Percentiles rank a stretch among this genome's conserved stretches.
phyloP scores from a whole-genome alignment of 2,113 vertebrate genomes.

The Myrmecophaga tridactyla region DNA sequence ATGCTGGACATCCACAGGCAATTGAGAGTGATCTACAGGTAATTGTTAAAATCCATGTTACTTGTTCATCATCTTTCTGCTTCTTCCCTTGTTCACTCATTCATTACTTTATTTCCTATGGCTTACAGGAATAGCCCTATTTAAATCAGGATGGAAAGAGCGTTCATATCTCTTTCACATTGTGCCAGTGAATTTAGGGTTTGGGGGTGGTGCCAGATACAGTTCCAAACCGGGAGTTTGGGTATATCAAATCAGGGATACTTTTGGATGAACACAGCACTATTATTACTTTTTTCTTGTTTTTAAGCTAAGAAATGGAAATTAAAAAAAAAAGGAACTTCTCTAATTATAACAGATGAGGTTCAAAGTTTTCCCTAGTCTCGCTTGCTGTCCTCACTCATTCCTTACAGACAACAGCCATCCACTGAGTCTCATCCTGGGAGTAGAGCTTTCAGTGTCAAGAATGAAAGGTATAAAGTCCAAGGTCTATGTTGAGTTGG shows the following conservation, averaged over 20 bases:
- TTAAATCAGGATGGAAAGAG: not conserved
- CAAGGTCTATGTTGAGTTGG: not conserved
- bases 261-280: not conserved
- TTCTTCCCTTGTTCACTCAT: not conserved
- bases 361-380: not conserved
- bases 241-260: not conserved
- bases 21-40: conserved; percentile 79
- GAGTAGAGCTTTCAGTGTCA: not conserved
- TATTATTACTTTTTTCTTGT: not conserved
- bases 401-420: not conserved
- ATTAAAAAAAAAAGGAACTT: not conserved
- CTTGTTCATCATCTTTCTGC: not conserved
- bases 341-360: not conserved
- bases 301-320: not conserved
- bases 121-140: not conserved
- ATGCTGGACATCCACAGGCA: conserved; percentile 44
- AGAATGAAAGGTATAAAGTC: not conserved
- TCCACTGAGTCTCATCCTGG: not conserved
- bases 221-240: not conserved
- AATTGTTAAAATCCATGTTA: not conserved
- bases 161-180: not conserved
- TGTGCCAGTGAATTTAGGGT: not conserved
- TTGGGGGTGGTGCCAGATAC: not conserved
- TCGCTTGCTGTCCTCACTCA: not conserved
- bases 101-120: not conserved